Base-by-base conservation (phyloP, 2,888 invertebrate species). In the Drosophila quasianomalipes region DNA sequence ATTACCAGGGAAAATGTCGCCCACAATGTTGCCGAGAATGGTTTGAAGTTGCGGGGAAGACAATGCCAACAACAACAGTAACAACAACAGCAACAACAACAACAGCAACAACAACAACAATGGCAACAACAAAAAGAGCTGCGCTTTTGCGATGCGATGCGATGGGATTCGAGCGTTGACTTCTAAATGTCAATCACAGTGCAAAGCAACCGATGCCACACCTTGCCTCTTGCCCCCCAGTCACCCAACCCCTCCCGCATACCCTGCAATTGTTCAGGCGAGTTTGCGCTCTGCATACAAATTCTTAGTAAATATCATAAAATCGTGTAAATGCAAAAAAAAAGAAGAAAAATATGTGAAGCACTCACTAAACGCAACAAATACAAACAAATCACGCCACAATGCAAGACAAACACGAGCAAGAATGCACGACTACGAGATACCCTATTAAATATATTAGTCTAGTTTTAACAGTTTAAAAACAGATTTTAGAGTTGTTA, bases 131-230 rank as follows among this genome's bases (percentile, higher is more conserved):
- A 30, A 12, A 30, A 30, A 52, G n/a, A n/a, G 60, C 58, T 74
- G 59, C 31, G 12, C 31, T 59, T 37, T 47, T 53, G 52, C 59
- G 57, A 55, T 37, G 49, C 78, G 55, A 58, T 41, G 52, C 79
- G 65, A 63, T 59, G 78, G 74, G 72, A 78, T 64, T 68, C 83
- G 83, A 85, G 71, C 90, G 74, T 85, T 85, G 85, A 85, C 85
- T 85, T 90, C 83, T 90, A 82, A 85, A 89, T 85, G 89, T 88
- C 85, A 85, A 90, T 85, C 90, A 90, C 75, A 70, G 80, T 60
- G 41, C 60, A n/a, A 41, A 37, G 19, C 39, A 55, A 37, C 39
- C 22, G 14, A 44, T 44, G 26, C 37, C 51, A 22, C 30, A 35
- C 12, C 30, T n/a, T 6, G 35, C 12, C 33, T 9, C 19, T 10